Evolutionary conservation across 2,113 vertebrate genomes (phyloP).

Genomic region (Pluvianellus socialis): DNA sequence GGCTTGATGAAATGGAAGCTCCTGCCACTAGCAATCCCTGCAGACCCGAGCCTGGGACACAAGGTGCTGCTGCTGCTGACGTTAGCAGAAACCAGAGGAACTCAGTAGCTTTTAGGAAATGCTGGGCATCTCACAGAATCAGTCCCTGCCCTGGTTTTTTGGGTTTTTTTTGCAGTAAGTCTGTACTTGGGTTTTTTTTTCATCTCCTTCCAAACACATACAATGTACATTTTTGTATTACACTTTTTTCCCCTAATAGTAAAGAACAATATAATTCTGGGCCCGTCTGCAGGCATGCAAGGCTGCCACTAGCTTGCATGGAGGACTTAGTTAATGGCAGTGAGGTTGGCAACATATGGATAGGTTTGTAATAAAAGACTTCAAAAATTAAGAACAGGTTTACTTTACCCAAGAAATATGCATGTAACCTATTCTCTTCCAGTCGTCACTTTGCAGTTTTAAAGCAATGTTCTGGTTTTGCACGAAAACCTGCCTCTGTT

Average conservation of each 20-base stretch:
- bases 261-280: background rate
- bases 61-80: background rate
- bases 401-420: background rate
- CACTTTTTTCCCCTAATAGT: background rate
- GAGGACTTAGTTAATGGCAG: background rate
- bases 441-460: background rate
- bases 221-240: background rate
- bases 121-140: background rate
- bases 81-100: background rate
- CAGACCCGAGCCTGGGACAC: background rate
- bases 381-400: background rate
- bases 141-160: background rate
- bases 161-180: background rate
- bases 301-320: background rate
- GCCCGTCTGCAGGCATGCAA: background rate
- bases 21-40: background rate
- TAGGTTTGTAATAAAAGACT: background rate
- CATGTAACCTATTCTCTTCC: background rate
- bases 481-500: background rate
- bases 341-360: background rate
- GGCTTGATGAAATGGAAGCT: background rate
- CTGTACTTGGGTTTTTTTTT: background rate
- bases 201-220: background rate
- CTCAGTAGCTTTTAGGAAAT: background rate
- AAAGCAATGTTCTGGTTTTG: background rate